These are phyloP conservation scores for Anas bernieri DNA, from an alignment of 2,797 vertebrate species.

Conservation along the genomic window DNA sequence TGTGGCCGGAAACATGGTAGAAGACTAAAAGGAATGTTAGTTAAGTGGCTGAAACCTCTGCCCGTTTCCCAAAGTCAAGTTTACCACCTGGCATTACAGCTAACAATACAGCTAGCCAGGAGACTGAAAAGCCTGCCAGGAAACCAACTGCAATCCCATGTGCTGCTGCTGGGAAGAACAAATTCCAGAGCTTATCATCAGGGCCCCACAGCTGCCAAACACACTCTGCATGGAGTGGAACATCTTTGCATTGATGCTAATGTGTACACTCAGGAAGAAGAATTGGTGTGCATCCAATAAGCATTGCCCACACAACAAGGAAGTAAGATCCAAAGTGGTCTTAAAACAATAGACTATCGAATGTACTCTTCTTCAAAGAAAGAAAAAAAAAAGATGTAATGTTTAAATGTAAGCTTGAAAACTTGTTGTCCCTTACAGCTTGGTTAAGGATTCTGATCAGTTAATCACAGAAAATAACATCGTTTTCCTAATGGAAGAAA, in stretches of 20 bases:
- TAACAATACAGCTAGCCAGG: not conserved
- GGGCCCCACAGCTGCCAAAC: slow-evolving; percentile 1
- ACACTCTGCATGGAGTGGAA: not conserved
- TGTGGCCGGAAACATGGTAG: not conserved
- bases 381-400: not conserved
- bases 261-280: not conserved
- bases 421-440: not conserved
- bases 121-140: slow-evolving; percentile 21
- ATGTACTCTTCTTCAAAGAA: not conserved
- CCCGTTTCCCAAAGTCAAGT: not conserved
- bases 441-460: not conserved
- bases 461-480: not conserved
- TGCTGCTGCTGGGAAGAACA: slow-evolving; percentile 46
- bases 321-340: not conserved
- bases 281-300: not conserved
- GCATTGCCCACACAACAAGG: not conserved
- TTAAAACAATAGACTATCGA: not conserved
- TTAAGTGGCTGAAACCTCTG: not conserved
- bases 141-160: not conserved
- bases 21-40: not conserved
- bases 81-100: slow-evolving; percentile 35
- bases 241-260: not conserved
- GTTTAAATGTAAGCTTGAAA: not conserved
- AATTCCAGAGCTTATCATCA: slow-evolving; percentile 39
- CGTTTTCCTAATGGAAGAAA: not conserved